Evolutionary conservation across 2,113 vertebrate species (phyloP).

Genomic region (Elachura formosa): DNA sequence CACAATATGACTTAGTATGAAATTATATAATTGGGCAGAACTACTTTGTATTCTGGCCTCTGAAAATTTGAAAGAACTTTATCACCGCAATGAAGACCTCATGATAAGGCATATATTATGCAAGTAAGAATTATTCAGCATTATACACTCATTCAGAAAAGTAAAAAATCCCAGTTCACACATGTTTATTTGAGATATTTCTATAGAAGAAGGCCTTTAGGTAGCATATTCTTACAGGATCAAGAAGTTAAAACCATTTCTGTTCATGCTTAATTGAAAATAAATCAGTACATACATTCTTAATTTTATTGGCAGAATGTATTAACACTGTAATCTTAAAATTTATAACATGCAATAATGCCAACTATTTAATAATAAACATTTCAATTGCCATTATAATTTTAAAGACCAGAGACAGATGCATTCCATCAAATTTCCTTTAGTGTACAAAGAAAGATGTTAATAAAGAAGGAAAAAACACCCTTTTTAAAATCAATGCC

Average conservation of each 20-base stretch:
- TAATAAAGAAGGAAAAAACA: neutral
- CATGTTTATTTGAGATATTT: neutral
- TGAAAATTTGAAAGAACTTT: neutral
- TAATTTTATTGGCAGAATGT: neutral
- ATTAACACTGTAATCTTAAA: neutral
- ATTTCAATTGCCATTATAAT: neutral
- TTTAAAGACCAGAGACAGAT: neutral
- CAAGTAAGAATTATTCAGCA: neutral
- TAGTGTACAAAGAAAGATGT: neutral
- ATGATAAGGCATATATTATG: neutral
- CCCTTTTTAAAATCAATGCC: constrained; percentile 8
- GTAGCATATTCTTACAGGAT: neutral
- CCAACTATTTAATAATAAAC: constrained; percentile 37
- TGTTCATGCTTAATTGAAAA: neutral
- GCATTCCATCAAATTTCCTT: constrained; percentile 16
- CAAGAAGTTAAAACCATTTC: neutral
- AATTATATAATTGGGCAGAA: neutral
- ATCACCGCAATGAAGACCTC: neutral
- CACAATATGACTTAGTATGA: neutral
- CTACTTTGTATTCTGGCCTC: neutral
- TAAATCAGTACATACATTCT: neutral
- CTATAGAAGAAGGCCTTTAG: neutral
- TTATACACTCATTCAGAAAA: neutral
- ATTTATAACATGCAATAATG: neutral
- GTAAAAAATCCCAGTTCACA: neutral